Percentiles rank a stretch among this genome's conserved stretches.
phyloP scores from a whole-genome alignment of 2,888 invertebrate genomes.

The Cylloceria caligata region DNA sequence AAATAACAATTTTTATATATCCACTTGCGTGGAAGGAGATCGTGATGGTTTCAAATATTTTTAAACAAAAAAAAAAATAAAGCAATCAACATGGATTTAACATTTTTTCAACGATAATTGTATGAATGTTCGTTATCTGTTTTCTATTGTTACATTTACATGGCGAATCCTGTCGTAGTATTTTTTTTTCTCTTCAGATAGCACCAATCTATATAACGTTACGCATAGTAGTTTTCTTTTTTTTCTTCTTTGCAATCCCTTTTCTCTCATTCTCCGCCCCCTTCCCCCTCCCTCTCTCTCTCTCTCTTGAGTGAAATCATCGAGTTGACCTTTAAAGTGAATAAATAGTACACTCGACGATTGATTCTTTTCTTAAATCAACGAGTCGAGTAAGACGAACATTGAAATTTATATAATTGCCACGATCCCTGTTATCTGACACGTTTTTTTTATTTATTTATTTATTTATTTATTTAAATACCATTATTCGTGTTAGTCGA shows the following conservation, averaged over 20 bases:
- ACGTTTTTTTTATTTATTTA: too few species aligned
- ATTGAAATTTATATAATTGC: conserved; percentile 36
- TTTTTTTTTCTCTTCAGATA: conserved; percentile 35
- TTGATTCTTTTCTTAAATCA: conserved; percentile 33
- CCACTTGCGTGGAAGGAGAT: conserved; percentile 1
- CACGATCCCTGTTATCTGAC: conserved; percentile 5
- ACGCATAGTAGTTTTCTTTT: conserved; percentile 59
- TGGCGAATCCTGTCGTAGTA: conserved; percentile 43
- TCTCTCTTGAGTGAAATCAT: neutral
- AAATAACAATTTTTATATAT: conserved; percentile 43
- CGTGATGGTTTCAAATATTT: conserved; percentile 12
- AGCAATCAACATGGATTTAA: conserved; percentile 56
- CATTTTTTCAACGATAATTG: conserved; percentile 38
- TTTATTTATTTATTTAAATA: too few species aligned
- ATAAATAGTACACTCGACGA: conserved; percentile 31
- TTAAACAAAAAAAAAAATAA: neutral
- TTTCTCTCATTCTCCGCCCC: neutral
- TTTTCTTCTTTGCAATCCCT: neutral
- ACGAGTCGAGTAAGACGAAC: conserved; percentile 35
- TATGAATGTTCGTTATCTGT: conserved; percentile 18
- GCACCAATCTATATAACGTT: conserved; percentile 66
- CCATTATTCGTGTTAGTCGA: neutral
- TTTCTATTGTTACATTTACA: conserved; percentile 38
- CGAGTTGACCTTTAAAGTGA: conserved; percentile 4
- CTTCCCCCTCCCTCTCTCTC: too few species aligned